These are phyloP conservation scores for Aplysia californica DNA, from an alignment of 1,140 invertebrate species.

Conservation along the genomic window DNA sequence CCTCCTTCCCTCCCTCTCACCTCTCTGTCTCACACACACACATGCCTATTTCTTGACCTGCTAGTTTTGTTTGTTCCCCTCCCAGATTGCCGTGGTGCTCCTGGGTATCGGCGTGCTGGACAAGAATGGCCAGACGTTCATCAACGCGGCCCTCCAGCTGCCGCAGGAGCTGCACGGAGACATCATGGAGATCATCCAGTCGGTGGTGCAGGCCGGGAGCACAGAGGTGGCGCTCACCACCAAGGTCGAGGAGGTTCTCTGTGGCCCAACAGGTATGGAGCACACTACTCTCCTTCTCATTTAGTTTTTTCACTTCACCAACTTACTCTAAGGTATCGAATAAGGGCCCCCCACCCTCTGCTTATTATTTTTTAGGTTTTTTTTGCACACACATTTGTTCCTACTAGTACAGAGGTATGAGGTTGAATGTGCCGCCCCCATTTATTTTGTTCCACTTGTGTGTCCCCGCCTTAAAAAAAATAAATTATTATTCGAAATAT, in stretches of 20 bases:
- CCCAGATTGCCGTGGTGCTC: constrained; percentile 4
- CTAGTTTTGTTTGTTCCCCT: background rate
- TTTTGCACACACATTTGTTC: no score
- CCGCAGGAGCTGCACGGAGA: background rate
- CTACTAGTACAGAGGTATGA: no score
- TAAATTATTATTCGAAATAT: no score
- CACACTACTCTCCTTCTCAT: no score
- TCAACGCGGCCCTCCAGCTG: background rate
- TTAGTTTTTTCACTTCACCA: no score
- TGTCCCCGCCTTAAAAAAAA: no score
- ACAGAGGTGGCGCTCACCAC: constrained; percentile 6
- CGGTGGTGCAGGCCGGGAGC: constrained; percentile 12
- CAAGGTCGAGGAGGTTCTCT: constrained; percentile 10
- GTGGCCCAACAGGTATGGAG: constrained; percentile 8
- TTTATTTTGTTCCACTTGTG: no score
- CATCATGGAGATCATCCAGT: constrained; percentile 15
- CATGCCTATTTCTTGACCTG: background rate
- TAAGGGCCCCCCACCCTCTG: no score
- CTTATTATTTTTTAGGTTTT: no score
- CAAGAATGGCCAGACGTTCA: constrained; percentile 17
- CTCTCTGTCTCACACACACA: background rate
- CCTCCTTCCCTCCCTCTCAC: no score
- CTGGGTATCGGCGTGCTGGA: constrained; percentile 21
- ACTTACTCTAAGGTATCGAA: no score
- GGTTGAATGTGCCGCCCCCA: no score